These are phyloP conservation scores for Microctenopoma stevenorrisi DNA, from an alignment of 2,797 vertebrate species.

Conservation along the genomic window DNA sequence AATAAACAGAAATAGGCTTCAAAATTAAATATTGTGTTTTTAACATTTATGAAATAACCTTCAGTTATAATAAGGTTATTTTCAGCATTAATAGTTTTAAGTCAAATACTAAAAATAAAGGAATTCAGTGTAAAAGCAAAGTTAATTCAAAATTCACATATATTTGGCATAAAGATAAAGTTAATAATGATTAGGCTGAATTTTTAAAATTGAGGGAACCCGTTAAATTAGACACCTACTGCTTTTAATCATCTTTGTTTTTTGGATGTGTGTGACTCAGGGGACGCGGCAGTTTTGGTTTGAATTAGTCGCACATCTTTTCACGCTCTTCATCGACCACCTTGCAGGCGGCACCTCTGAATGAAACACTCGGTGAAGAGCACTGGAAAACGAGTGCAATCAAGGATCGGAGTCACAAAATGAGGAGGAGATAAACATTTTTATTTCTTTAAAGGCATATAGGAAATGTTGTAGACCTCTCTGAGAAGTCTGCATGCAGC, in stretches of 20 bases:
- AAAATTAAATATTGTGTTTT: not conserved
- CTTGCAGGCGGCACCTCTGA: slow-evolving; percentile 25
- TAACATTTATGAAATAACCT: too few relatives aligned
- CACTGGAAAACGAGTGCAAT: slow-evolving; percentile 42
- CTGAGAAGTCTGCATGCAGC: slow-evolving; percentile 1
- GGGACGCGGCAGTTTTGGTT: not conserved
- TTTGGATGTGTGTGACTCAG: slow-evolving; percentile 20
- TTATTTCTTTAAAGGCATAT: slow-evolving; percentile 21
- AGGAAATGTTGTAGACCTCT: slow-evolving; percentile 24
- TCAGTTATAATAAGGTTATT: not conserved
- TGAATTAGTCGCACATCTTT: slow-evolving; percentile 9
- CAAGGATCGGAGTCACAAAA: slow-evolving; percentile 41
- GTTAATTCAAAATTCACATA: not conserved
- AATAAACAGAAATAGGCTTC: too few relatives aligned
- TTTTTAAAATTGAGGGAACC: not conserved
- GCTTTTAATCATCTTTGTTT: slow-evolving; percentile 8
- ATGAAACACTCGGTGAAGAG: slow-evolving; percentile 64
- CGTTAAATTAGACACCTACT: not conserved
- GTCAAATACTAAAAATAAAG: not conserved
- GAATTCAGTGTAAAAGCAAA: not conserved
- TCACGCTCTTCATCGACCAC: slow-evolving; percentile 18
- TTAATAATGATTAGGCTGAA: too few relatives aligned
- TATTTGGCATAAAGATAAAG: too few relatives aligned
- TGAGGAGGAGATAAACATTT: slow-evolving; percentile 6
- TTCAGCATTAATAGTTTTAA: not conserved